Percentiles rank a stretch among this genome's conserved stretches.
Evolutionary conservation across 2,797 vertebrate genomes (phyloP).

Genomic region (Dendrocincla tyrannina): DNA sequence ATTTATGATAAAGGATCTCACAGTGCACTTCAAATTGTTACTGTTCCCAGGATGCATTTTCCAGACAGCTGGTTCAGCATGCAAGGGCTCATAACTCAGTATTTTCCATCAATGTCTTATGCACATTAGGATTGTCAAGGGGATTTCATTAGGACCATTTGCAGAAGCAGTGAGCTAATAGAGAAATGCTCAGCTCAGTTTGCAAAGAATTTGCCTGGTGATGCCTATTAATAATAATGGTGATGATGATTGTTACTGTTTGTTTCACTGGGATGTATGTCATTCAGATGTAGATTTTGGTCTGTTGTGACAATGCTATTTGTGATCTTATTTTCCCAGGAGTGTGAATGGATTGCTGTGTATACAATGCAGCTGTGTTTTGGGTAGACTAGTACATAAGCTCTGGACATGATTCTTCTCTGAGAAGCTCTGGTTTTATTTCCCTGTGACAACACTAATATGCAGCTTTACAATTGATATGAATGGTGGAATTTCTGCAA

Average conservation of each 20-base stretch:
- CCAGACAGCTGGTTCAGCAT: constrained; percentile 38
- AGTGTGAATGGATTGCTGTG: constrained; percentile 25
- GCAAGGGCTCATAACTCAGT: not conserved
- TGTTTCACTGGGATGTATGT: not conserved
- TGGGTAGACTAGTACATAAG: not conserved
- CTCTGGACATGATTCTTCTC: constrained; percentile 4
- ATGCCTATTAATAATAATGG: constrained; percentile 29
- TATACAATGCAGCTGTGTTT: constrained; percentile 57
- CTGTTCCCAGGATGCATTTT: constrained; percentile 34
- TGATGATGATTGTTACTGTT: constrained; percentile 18
- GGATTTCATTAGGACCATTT: not conserved
- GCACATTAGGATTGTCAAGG: constrained; percentile 4
- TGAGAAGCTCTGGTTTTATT: not conserved
- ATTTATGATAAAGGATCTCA: not conserved
- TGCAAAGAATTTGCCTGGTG: not conserved
- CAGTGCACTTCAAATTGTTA: not conserved
- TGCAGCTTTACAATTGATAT: not conserved
- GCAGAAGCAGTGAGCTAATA: not conserved
- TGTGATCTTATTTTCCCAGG: not conserved
- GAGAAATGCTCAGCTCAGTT: not conserved
- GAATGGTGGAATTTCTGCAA: not conserved
- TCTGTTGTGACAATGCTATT: constrained; percentile 22
- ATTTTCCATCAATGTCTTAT: not conserved
- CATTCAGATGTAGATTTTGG: constrained; percentile 36
- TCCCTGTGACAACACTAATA: not conserved